Evolutionary conservation across 1,140 invertebrate genomes (phyloP).

Genomic region (Drosophila grimshawi): DNA sequence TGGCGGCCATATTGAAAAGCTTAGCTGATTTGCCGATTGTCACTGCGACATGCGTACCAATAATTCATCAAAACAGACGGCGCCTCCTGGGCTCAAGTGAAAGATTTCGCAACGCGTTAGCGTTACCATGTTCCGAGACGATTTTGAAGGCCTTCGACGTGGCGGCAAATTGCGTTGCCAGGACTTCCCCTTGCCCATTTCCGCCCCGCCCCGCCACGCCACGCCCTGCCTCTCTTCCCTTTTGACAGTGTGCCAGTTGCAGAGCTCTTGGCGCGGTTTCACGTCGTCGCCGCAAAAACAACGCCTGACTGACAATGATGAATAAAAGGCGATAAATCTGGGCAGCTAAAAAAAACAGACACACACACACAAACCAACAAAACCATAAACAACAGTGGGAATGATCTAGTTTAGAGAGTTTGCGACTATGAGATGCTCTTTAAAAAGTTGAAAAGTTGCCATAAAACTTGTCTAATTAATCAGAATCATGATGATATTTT

Average conservation of each 20-base stretch:
- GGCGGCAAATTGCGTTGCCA: constrained; percentile 77
- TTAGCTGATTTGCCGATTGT: constrained; percentile 76
- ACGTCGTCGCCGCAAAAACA: constrained; percentile 75
- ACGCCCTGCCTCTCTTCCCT: background rate
- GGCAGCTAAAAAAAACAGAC: constrained; percentile 38
- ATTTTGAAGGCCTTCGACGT: constrained; percentile 60
- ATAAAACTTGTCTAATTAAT: too few species aligned
- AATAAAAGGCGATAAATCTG: constrained; percentile 80
- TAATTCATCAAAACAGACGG: constrained; percentile 77
- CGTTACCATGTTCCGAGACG: constrained; percentile 21
- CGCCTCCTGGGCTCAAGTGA: constrained; percentile 41
- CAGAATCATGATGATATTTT: too few species aligned
- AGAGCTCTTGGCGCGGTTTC: constrained; percentile 54
- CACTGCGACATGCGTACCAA: constrained; percentile 76
- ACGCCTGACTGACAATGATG: constrained; percentile 74
- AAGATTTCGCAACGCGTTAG: constrained; percentile 46
- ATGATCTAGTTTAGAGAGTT: background rate
- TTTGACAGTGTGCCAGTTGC: constrained; percentile 2
- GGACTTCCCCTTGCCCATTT: too few species aligned
- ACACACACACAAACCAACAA: constrained; percentile 4
- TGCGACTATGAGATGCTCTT: background rate
- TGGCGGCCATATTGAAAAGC: constrained; percentile 49
- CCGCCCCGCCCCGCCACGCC: background rate
- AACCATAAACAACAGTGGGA: constrained; percentile 13
- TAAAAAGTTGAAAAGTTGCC: background rate